Evolutionary conservation across 1,140 invertebrate genomes (phyloP), one percentile per base, ranked within the genome.

Genomic region (Cotesia typhae): DNA sequence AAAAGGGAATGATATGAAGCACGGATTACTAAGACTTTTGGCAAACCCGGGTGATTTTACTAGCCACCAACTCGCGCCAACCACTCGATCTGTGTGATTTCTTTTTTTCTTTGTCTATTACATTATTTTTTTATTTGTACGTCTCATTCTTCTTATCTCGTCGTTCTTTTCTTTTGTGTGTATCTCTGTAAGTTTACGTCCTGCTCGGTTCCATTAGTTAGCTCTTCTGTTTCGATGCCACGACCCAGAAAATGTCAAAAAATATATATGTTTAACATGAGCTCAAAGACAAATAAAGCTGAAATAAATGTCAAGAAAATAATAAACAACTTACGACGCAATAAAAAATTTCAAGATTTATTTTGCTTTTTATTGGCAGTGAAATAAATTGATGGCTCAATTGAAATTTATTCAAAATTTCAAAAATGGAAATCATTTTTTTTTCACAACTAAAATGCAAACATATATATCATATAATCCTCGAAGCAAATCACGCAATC

Each of bases 1-100:
- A 76, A 78, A 75, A 78, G 77, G 67, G 65, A n/a, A 57, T 72
- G 55, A 72, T 80, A 63, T 51, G 52, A 55, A 69, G 60, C 9
- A 51, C 47, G 60, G 47, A 64, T 64, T 66, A 20, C 7, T 17
- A 41, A 60, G 53, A 60, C 78, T 80, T 80, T 83, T 84, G 83
- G 84, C 83, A 84, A 80, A 78, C 72, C 78, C 79, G 74, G 79
- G 74, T 74, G 77, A 80, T 79, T 80, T 80, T 79, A 79, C 81
- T 64, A 78, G 78, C 76, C 74, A 74, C 78, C 76, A 75, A 82
- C 72, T 76, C 76, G 69, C 79, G 78, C 79, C 78, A 78, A 72
- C 78, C 78, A 75, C 77, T 81, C 74, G 74, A 79, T 76, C 72
- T 75, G 28, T 12, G 60, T 63, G 60, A 63, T 63, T 71, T 28